phyloP scores from a whole-genome alignment of 2,888 invertebrate genomes.

The Cataglyphis cursor region DNA sequence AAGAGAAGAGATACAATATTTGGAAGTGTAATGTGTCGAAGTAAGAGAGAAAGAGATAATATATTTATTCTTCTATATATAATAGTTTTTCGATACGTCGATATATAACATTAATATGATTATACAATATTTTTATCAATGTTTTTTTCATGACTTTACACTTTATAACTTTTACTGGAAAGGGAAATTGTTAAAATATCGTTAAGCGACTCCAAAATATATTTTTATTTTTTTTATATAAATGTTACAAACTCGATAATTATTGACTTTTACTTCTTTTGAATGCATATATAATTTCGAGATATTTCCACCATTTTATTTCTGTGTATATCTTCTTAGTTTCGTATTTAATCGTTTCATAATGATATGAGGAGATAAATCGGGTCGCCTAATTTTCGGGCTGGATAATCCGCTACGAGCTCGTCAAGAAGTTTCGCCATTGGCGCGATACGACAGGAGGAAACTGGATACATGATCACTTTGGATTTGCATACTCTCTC shows the following conservation, averaged over 20 bases:
- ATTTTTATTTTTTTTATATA: neutral
- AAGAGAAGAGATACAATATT: conserved; percentile 5
- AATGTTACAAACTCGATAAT: neutral
- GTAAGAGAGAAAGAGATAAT: neutral
- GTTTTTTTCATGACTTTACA: neutral
- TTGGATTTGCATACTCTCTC: conserved; percentile 50
- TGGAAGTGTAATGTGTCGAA: neutral
- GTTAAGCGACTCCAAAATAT: neutral
- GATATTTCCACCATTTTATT: neutral
- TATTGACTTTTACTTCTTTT: neutral
- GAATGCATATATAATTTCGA: neutral
- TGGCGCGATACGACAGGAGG: conserved; percentile 22
- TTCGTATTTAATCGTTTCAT: neutral
- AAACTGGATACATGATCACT: conserved; percentile 56
- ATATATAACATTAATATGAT: neutral
- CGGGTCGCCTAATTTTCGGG: conserved; percentile 36
- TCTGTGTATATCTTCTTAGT: neutral
- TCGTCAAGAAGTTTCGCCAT: conserved; percentile 48
- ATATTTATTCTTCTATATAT: conserved; percentile 9
- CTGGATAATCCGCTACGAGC: conserved; percentile 39
- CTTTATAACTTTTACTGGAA: conserved; percentile 8
- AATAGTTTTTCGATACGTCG: neutral
- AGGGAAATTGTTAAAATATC: neutral
- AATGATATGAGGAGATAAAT: conserved; percentile 32
- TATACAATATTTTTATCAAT: neutral